Evolutionary conservation across 2,888 invertebrate species (phyloP).

Genomic region (Drosophila mulleri): DNA sequence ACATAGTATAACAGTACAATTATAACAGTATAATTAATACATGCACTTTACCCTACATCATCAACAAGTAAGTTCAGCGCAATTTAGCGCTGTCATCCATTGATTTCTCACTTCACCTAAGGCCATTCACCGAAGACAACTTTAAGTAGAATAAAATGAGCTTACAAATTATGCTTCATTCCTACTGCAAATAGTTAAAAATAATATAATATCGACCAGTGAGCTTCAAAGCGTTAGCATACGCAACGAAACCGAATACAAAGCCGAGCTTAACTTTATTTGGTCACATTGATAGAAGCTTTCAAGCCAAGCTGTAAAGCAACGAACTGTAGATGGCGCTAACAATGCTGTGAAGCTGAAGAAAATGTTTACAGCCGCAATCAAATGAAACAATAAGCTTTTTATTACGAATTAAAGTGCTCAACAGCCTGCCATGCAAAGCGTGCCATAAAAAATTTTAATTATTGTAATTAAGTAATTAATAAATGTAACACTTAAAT

Average conservation of each 20-base stretch:
- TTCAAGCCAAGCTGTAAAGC: constrained; percentile 18
- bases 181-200: not conserved
- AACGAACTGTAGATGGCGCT: constrained; percentile 57
- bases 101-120: not conserved
- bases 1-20: no score
- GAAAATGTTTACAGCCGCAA: not conserved
- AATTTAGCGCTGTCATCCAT: not conserved
- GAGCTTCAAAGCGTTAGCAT: constrained; percentile 25
- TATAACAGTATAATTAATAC: not conserved
- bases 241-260: not conserved
- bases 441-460: not conserved
- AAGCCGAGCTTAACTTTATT: constrained; percentile 26
- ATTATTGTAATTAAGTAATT: constrained; percentile 10
- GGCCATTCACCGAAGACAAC: not conserved
- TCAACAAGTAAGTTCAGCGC: not conserved
- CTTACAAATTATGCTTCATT: not conserved
- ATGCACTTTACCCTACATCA: not conserved
- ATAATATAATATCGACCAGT: not conserved
- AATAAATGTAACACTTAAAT: not conserved
- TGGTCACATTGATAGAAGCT: constrained; percentile 52
- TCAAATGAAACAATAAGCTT: constrained; percentile 19
- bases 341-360: not conserved
- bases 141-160: not conserved
- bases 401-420: constrained; percentile 27
- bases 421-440: constrained; percentile 4